Conservation (phyloP, 35 echinoderm and acorn worm species). For the Heliocidaris erythrogramma region DNA sequence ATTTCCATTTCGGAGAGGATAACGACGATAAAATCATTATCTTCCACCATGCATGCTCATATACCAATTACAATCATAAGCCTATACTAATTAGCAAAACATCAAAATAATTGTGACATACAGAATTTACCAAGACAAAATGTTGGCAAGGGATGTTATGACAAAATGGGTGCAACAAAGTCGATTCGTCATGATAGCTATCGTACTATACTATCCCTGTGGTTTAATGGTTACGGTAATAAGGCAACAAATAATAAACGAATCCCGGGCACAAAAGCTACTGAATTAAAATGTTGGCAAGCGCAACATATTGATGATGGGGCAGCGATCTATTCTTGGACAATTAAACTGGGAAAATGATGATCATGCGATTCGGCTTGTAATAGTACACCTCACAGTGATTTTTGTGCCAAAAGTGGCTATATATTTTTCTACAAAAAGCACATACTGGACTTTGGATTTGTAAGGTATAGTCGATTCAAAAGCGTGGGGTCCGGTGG, state of each 20-base stretch:
- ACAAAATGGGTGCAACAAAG: background rate
- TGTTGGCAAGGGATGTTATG: background rate
- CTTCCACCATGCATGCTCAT: no score
- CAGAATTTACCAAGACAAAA: background rate
- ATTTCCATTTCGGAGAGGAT: no score
- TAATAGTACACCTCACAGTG: background rate
- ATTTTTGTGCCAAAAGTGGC: background rate
- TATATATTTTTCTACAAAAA: background rate
- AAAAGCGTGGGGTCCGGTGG: background rate
- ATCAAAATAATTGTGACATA: background rate
- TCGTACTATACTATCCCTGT: background rate
- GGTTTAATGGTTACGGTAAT: background rate
- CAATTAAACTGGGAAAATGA: background rate
- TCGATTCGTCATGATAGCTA: background rate
- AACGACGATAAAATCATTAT: no score
- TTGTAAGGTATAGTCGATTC: background rate
- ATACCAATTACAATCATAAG: no score
- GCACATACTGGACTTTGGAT: background rate
- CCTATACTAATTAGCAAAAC: no score
- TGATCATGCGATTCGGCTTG: background rate
- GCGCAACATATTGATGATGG: background rate
- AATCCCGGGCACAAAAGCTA: background rate
- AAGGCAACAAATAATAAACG: background rate
- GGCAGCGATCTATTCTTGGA: background rate
- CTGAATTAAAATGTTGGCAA: conserved; percentile 4